Conservation (phyloP, 2,797 vertebrate species). For the Eremophila alpestris region DNA sequence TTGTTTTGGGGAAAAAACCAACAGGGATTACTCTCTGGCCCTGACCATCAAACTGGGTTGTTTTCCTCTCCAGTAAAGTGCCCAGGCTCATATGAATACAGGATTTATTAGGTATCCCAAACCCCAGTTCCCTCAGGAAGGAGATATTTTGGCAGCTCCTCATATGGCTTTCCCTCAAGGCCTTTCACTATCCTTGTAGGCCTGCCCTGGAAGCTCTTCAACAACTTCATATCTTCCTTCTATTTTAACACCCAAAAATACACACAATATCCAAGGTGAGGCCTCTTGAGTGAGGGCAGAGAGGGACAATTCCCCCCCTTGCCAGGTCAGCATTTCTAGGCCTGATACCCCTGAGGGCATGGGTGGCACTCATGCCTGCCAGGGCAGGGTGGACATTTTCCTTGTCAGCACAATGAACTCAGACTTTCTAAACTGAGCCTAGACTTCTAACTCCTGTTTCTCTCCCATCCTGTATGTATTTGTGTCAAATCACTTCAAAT, state of each 20-base stretch:
- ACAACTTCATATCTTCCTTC: not conserved
- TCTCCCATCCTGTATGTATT: not conserved
- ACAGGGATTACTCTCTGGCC: not conserved
- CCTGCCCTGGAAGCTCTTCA: not conserved
- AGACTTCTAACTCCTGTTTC: not conserved
- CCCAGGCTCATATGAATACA: not conserved
- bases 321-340: not conserved
- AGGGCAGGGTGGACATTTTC: not conserved
- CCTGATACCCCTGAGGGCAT: not conserved
- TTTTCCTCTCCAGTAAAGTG: not conserved
- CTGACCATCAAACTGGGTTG: not conserved
- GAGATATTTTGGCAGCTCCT: not conserved
- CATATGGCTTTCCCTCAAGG: not conserved
- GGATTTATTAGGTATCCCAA: not conserved
- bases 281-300: rapidly evolving
- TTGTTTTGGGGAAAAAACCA: not conserved
- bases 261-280: not conserved
- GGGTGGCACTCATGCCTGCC: not conserved
- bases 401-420: not conserved
- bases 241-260: not conserved
- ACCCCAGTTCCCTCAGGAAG: not conserved
- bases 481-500: not conserved
- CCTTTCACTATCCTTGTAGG: not conserved
- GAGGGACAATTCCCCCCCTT: not conserved
- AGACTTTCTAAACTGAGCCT: not conserved